phyloP scores from a whole-genome alignment of 2,888 invertebrate genomes.

The Xestoiulus laeticollis region DNA sequence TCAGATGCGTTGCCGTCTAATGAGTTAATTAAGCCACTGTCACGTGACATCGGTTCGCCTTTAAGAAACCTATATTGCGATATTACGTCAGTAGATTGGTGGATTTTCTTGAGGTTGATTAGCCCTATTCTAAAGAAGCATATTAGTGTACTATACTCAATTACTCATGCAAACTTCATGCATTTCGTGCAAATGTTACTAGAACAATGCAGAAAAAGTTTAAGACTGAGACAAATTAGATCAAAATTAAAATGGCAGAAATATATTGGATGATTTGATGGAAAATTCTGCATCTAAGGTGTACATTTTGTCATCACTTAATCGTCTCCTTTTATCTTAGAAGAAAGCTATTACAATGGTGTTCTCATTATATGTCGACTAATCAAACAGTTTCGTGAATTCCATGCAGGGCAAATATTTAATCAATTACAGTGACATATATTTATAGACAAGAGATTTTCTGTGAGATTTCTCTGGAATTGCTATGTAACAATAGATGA shows the following conservation, averaged over 20 bases:
- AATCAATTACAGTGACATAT: neutral
- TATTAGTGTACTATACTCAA: neutral
- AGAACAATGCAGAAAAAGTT: too few species aligned
- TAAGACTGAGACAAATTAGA: too few species aligned
- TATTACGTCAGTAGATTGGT: neutral
- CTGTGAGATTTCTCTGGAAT: neutral
- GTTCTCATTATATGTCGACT: neutral
- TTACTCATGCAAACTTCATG: too few species aligned
- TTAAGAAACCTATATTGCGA: neutral
- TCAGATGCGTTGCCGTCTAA: neutral
- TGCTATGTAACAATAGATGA: neutral
- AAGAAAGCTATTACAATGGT: neutral
- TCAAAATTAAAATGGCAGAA: too few species aligned
- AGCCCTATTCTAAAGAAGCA: neutral
- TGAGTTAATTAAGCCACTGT: neutral
- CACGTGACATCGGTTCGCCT: neutral
- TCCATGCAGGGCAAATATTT: neutral
- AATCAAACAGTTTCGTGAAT: neutral
- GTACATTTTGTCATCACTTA: neutral
- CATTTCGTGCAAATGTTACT: too few species aligned
- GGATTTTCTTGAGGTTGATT: neutral
- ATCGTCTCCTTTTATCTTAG: neutral
- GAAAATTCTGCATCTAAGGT: neutral
- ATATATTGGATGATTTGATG: neutral
- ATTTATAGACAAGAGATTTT: neutral